Percentiles rank a stretch among this genome's conserved stretches.
These are phyloP conservation scores for Troglohyphantes excavatus DNA, from an alignment of 2,888 invertebrate genomes.

Conservation along the genomic window DNA sequence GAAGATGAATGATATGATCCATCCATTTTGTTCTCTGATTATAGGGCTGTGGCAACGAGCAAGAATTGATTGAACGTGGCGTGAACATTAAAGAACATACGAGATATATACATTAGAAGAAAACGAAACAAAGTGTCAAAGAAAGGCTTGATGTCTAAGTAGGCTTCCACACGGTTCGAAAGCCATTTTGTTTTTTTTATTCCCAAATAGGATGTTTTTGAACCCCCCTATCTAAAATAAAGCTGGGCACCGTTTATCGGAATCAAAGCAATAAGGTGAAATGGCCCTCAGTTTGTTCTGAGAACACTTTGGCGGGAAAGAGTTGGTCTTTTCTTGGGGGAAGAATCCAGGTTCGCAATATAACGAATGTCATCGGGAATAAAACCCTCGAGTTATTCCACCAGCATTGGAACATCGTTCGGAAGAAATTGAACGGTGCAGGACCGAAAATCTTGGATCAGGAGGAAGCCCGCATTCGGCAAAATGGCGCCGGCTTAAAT, in stretches of 20 bases:
- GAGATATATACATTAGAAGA: constrained; percentile 24
- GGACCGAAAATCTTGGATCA: constrained; percentile 36
- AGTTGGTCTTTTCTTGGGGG: constrained; percentile 15
- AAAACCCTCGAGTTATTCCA: constrained; percentile 63
- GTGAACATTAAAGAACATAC: constrained; percentile 12
- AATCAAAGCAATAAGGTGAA: constrained; percentile 63
- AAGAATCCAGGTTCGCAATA: constrained; percentile 19
- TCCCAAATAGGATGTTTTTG: constrained; percentile 23
- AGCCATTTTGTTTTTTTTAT: background rate
- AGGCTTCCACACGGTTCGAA: background rate
- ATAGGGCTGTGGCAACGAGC: background rate
- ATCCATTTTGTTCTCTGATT: constrained; percentile 19
- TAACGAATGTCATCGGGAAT: constrained; percentile 66
- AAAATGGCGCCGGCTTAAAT: constrained; percentile 72
- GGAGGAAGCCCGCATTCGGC: constrained; percentile 43
- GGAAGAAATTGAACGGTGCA: constrained; percentile 50
- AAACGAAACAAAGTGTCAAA: constrained; percentile 24
- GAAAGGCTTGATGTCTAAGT: background rate
- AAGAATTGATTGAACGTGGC: constrained; percentile 37
- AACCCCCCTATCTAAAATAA: constrained; percentile 32
- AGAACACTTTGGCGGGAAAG: constrained; percentile 14
- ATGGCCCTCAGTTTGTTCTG: constrained; percentile 37
- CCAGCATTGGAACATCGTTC: constrained; percentile 69
- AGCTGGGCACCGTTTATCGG: constrained; percentile 51
- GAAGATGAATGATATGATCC: background rate